phyloP scores from a whole-genome alignment of 2,113 vertebrate genomes.

The Taurulus bubalis region DNA sequence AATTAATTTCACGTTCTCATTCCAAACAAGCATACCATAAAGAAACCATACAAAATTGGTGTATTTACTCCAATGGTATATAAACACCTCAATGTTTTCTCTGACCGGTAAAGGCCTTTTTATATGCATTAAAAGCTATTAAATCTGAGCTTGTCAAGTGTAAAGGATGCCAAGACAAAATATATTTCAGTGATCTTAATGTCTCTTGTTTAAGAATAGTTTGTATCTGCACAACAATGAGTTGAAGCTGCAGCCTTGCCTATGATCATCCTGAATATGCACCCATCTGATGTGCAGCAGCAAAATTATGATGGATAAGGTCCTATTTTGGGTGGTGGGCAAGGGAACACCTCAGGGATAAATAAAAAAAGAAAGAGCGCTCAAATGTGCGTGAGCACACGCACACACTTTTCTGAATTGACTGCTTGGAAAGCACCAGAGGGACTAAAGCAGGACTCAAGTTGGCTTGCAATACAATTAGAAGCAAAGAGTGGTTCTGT shows the following conservation, averaged over 20 bases:
- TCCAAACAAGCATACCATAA: not conserved
- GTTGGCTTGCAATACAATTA: slow-evolving; percentile 42
- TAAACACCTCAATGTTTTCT: not conserved
- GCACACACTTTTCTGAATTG: slow-evolving; percentile 53
- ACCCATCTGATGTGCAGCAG: slow-evolving; percentile 43
- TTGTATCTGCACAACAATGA: slow-evolving; percentile 7
- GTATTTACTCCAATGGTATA: not conserved
- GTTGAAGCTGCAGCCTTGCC: slow-evolving; percentile 16
- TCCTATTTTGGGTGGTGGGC: slow-evolving; percentile 41
- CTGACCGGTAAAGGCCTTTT: not conserved
- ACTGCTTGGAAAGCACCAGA: slow-evolving; percentile 52
- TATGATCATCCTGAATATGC: slow-evolving; percentile 33
- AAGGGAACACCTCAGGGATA: slow-evolving; percentile 52
- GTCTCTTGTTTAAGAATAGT: slow-evolving; percentile 8
- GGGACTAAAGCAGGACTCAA: slow-evolving; percentile 50
- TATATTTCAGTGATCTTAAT: too few relatives aligned
- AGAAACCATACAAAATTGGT: not conserved
- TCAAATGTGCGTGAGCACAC: slow-evolving; percentile 15
- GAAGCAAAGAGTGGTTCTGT: slow-evolving; percentile 3
- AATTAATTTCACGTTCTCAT: not conserved
- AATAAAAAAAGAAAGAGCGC: slow-evolving; percentile 24
- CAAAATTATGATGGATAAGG: slow-evolving; percentile 65
- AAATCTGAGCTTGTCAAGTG: too few relatives aligned
- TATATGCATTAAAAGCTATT: not conserved
- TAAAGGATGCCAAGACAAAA: too few relatives aligned